Evolutionary conservation across 2,113 vertebrate genomes (phyloP), one percentile per base, ranked within the genome.

Genomic region (Oriolus oriolus): DNA sequence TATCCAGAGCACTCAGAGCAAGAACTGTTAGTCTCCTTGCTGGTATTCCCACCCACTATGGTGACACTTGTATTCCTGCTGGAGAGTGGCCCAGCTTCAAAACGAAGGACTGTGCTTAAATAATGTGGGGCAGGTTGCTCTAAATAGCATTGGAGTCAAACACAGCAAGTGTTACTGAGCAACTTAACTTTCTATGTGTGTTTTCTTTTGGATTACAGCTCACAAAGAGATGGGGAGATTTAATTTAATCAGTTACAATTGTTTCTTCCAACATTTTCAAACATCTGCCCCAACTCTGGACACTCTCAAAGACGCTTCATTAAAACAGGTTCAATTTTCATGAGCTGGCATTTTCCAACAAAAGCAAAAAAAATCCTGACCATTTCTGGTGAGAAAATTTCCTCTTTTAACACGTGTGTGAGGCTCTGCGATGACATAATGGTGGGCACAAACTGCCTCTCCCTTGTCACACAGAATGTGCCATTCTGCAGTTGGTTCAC

Each of bases 21-120:
- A 84, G 64, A 90, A 47, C 86, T 93, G 94, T 93, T 93, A 89
- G 64, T 59, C 60, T 84, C 4, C 94, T 78, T 74, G 68, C 83
- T 92, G 24, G 80, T 74, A 70, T 86, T 66, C 52, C 88, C 95
- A 92, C 96, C 94, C 86, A 95, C 96, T 84, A 45, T 45, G 9
- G 1, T 83, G 79, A 69, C 86, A 94, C 76, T 57, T 93, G 71
- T 50, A 76, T 30, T 90, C 42, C 52, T 90, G 68, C 68, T 96
- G 90, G 92, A 95, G 91, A 81, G 76, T 28, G 76, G 54, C 94
- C 86, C 77, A 89, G 80, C 86, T 81, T 90, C 76, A 53, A 68
- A 68, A 84, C 56, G 71, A 86, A 83, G 59, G 76, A 50, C 23
- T 84, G 64, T 1, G 5, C 83, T 90, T 60, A 64, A 89, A 61